phyloP scores from a whole-genome alignment of 2,888 invertebrate genomes.

The Nymphalis c-album region DNA sequence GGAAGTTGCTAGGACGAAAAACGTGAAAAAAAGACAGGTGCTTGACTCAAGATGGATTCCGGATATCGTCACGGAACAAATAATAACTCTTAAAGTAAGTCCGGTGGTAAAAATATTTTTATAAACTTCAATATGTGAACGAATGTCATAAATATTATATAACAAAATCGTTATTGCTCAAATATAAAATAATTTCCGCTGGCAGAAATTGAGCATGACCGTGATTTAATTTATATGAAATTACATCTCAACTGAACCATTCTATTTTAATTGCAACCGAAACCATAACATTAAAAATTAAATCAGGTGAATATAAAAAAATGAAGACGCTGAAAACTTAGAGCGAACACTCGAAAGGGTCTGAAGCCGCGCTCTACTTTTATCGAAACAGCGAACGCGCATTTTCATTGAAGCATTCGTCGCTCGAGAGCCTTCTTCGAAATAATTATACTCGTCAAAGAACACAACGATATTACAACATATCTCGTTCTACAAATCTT shows the following conservation, averaged over 20 bases:
- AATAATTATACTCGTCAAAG: slow-evolving; percentile 29
- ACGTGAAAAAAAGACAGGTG: no score
- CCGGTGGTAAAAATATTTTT: no score
- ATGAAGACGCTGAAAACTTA: slow-evolving; percentile 32
- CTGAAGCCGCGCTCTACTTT: slow-evolving; percentile 37
- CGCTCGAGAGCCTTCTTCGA: slow-evolving; percentile 17
- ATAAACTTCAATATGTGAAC: neutral
- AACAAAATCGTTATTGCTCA: neutral
- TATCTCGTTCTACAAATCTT: slow-evolving; percentile 3
- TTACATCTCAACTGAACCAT: neutral
- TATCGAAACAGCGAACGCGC: slow-evolving; percentile 37
- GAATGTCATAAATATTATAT: neutral
- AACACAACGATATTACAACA: slow-evolving; percentile 19
- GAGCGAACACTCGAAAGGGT: slow-evolving; percentile 39
- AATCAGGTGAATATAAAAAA: slow-evolving; percentile 18
- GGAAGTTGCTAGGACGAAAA: no score
- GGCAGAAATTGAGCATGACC: neutral
- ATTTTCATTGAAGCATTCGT: slow-evolving; percentile 35
- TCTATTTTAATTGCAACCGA: neutral
- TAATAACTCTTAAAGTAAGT: no score
- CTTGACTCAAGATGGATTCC: no score
- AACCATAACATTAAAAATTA: slow-evolving; percentile 13
- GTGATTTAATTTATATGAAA: slow-evolving; percentile 4
- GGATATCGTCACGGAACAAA: no score
- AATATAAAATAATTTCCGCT: slow-evolving; percentile 6